Conservation (phyloP, 1,140 invertebrate genomes). For the Brachionus plicatilis region DNA sequence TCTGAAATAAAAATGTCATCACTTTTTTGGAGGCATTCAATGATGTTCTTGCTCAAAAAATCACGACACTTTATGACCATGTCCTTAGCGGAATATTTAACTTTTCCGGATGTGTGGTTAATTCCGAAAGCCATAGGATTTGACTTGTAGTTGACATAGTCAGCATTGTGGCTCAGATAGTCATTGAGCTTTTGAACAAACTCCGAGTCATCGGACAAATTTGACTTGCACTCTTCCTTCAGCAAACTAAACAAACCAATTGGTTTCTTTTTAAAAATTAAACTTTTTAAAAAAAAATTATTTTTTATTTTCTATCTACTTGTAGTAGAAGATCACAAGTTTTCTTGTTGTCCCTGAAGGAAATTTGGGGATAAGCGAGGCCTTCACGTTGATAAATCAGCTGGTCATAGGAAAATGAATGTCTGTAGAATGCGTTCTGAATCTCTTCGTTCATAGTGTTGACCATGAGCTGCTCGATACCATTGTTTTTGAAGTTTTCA, state of each 20-base stretch:
- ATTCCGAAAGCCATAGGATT: slow-evolving; percentile 1
- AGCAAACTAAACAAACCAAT: slow-evolving; percentile 29
- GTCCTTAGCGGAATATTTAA: background rate
- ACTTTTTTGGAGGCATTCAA: slow-evolving; percentile 39
- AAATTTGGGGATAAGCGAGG: background rate
- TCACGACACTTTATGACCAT: background rate
- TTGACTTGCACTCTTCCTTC: slow-evolving; percentile 16
- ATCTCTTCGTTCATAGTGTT: slow-evolving; percentile 18
- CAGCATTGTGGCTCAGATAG: background rate
- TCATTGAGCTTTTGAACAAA: slow-evolving; percentile 27
- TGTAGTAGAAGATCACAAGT: slow-evolving; percentile 4
- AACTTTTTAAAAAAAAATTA: background rate
- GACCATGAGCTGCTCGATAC: slow-evolving; percentile 30
- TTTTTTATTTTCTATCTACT: background rate
- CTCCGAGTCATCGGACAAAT: background rate
- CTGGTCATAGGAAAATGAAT: slow-evolving; percentile 24
- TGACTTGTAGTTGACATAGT: background rate
- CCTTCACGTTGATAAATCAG: slow-evolving; percentile 10
- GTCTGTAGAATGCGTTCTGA: slow-evolving; percentile 19
- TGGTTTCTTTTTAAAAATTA: background rate
- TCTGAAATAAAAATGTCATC: slow-evolving; percentile 34
- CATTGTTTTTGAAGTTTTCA: slow-evolving; percentile 34
- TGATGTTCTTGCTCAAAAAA: slow-evolving; percentile 14
- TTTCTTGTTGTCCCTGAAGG: slow-evolving; percentile 14
- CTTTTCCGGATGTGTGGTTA: slow-evolving; percentile 25